Evolutionary conservation across 1,140 invertebrate species (phyloP), one percentile per base, ranked within the genome.

Genomic region (Hypsibius dujardini): DNA sequence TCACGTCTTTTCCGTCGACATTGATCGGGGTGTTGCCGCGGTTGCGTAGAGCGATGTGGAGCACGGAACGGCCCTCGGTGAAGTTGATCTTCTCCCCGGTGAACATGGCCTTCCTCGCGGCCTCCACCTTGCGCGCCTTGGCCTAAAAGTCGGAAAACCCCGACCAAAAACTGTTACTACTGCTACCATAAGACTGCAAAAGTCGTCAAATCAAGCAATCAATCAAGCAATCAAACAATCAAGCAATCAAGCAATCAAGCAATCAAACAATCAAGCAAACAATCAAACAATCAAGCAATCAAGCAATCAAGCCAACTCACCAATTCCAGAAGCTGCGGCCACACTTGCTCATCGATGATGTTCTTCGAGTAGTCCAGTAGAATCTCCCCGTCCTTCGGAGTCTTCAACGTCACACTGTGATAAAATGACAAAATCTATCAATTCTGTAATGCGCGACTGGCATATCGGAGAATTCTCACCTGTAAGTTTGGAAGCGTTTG

Each of bases 321-420:
- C 82, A 98, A 80, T 62, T 90, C 82, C 69, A 96, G 80, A 2
- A 98, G 83, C 3, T 89, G 76, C 1, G 82, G 77, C 74, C 95
- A 82, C 1, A 86, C 84, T 74, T 88, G 85, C 40, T 88, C 85
- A 77, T 90, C 86, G 70, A 98, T 84, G 28, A 92, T 83, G 81
- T 98, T 98, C 81, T 98, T 98, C 12, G 95, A 98, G 80, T 88
- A 98, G 82, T 98, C 95, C 73, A 92, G 76, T 46, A 98, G 82
- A 77, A 98, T 90, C 1, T 88, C 85, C 40, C 90, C 90, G 84
- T 92, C 89, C 72, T 86, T 82, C 47, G 88, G 88, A 2, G 89
- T 91, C 14, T 82, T 75, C 46, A 95, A 75, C 59, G 80, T 84
- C 59, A 89, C 79, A 79, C 90, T 92, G 79, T 79, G 75, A 82